Evolutionary conservation across 2,797 vertebrate genomes (phyloP).

Genomic region (Lutjanus argentimaculatus): DNA sequence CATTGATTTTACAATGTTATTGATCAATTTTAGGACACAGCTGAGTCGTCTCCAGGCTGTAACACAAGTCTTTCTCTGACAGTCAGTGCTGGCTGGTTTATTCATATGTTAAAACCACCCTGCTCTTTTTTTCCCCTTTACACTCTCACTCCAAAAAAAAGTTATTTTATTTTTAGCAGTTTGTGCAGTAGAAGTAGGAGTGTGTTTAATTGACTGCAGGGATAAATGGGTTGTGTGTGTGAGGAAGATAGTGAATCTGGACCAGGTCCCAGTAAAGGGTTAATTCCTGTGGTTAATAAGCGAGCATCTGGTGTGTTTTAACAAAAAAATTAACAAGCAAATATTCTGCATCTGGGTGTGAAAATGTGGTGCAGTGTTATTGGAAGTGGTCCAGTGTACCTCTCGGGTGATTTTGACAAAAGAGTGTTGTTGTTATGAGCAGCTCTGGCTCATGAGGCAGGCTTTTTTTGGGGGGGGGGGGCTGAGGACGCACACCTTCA

Average conservation of each 20-base stretch:
- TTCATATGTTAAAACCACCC: slow-evolving; percentile 31
- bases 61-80: slow-evolving; percentile 44
- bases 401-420: slow-evolving; percentile 34
- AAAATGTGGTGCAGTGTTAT: slow-evolving; percentile 43
- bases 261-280: slow-evolving; percentile 61
- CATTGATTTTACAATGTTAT: slow-evolving; percentile 61
- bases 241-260: slow-evolving; percentile 47
- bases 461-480: neutral
- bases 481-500: slow-evolving; percentile 21
- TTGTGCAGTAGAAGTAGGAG: slow-evolving; percentile 7
- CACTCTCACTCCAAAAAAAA: slow-evolving; percentile 25
- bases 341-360: slow-evolving; percentile 65
- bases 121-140: neutral
- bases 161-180: slow-evolving; percentile 12
- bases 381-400: slow-evolving; percentile 64
- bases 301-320: slow-evolving; percentile 71
- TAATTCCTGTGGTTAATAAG: slow-evolving; percentile 56
- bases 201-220: slow-evolving; percentile 44
- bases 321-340: slow-evolving; percentile 62
- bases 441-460: slow-evolving; percentile 22
- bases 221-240: slow-evolving; percentile 25
- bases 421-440: neutral
- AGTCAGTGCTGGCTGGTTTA: slow-evolving; percentile 25
- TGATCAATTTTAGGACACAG: slow-evolving; percentile 45
- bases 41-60: slow-evolving; percentile 38